Conservation (phyloP, 1,140 invertebrate genomes). For the Drosophila melanica region DNA sequence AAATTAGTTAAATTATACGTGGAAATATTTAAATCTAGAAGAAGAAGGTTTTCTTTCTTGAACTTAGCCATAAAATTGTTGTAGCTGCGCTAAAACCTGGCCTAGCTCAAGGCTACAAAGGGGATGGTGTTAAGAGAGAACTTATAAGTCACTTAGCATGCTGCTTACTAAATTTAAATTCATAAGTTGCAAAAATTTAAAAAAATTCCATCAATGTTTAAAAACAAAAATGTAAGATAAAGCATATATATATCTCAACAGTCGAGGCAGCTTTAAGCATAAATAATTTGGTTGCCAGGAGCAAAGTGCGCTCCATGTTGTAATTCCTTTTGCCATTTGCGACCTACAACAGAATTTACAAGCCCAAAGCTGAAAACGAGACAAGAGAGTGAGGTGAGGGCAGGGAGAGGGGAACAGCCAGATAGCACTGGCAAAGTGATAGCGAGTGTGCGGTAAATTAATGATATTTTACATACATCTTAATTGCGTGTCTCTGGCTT, state of each 20-base stretch:
- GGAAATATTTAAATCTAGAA: too few relatives aligned
- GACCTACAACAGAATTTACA: constrained; percentile 9
- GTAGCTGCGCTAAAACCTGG: too few relatives aligned
- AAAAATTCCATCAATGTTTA: constrained; percentile 1
- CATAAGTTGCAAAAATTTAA: too few relatives aligned
- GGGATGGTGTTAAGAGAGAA: too few relatives aligned
- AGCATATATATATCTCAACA: constrained; percentile 10
- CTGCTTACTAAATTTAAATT: too few relatives aligned
- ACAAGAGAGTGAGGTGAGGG: not conserved
- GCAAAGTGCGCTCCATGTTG: constrained; percentile 14
- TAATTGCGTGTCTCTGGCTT: constrained; percentile 53
- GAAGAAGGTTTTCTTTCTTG: too few relatives aligned
- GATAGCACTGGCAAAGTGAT: too few relatives aligned
- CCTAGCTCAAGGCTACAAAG: too few relatives aligned
- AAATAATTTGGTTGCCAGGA: constrained; percentile 2
- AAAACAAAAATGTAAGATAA: not conserved
- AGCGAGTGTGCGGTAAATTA: constrained; percentile 34
- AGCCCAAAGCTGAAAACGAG: constrained; percentile 1
- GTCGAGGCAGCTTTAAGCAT: not conserved
- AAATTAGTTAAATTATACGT: too few relatives aligned
- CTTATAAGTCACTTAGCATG: too few relatives aligned
- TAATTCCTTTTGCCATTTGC: constrained; percentile 11
- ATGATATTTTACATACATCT: constrained; percentile 51
- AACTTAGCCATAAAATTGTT: too few relatives aligned
- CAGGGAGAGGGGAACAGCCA: not conserved